Conservation (phyloP, 2,888 invertebrate species). For the Brachypalpus laphriformis region DNA sequence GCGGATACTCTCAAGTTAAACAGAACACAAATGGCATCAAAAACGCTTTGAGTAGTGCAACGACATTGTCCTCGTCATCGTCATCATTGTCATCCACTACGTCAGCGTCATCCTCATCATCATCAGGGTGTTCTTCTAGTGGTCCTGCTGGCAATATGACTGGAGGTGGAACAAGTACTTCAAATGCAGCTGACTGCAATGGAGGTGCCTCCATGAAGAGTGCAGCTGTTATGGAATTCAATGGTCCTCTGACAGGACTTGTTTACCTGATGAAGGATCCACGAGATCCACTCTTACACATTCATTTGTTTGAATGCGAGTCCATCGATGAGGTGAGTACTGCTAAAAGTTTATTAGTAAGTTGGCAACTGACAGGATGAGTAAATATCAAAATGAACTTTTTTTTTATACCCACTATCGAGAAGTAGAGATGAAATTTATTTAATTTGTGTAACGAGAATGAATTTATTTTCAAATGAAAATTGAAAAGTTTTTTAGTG, state of each 20-base stretch:
- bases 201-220: conserved; percentile 73
- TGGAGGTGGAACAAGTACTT: conserved; percentile 31
- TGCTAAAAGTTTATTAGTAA: not conserved
- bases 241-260: conserved; percentile 85
- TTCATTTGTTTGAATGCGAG: conserved; percentile 88
- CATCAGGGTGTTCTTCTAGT: conserved; percentile 42
- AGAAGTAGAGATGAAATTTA: not conserved
- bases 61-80: conserved; percentile 53
- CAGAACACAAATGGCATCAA: conserved; percentile 71
- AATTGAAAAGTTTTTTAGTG: no score
- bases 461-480: no score
- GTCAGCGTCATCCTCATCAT: conserved; percentile 44
- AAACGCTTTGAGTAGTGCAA: conserved; percentile 53
- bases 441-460: no score
- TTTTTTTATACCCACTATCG: not conserved
- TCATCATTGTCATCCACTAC: conserved; percentile 52
- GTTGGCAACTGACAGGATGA: not conserved
- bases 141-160: conserved; percentile 29
- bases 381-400: not conserved
- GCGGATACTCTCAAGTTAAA: conserved; percentile 81
- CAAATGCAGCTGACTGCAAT: conserved; percentile 50
- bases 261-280: conserved; percentile 90
- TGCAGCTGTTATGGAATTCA: conserved; percentile 82
- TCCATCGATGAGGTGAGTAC: conserved; percentile 88
- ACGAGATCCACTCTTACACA: conserved; percentile 88